Conservation (phyloP, 2,797 vertebrate genomes). For the Coranthus polyacanthus region DNA sequence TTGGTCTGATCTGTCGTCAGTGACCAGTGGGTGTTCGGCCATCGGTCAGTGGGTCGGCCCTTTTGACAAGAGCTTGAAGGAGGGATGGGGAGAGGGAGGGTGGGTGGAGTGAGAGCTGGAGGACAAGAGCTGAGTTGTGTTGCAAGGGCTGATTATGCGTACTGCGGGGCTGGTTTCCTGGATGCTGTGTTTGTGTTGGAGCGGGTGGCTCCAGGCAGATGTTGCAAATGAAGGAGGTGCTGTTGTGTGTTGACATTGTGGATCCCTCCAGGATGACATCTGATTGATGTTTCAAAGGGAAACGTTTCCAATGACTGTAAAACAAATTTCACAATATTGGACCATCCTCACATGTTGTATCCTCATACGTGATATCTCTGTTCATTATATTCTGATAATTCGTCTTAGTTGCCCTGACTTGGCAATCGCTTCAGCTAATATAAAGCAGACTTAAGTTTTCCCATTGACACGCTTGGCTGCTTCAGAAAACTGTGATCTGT, state of each 20-base stretch:
- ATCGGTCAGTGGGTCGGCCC: constrained; percentile 64
- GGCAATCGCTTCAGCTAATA: constrained; percentile 1
- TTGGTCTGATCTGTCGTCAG: constrained; percentile 65
- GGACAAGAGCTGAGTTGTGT: constrained; percentile 81
- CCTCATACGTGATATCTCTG: constrained; percentile 11
- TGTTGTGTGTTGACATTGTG: constrained; percentile 72
- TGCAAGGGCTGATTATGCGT: constrained; percentile 76
- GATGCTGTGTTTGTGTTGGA: constrained; percentile 85
- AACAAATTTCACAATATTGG: constrained; percentile 13
- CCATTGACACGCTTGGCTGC: constrained; percentile 12
- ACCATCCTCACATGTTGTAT: constrained; percentile 11
- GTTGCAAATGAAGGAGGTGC: constrained; percentile 81
- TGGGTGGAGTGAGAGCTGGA: constrained; percentile 49
- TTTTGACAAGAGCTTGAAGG: constrained; percentile 66
- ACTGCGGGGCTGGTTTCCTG: constrained; percentile 68
- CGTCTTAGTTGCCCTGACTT: not conserved
- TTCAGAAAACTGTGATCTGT: constrained; percentile 19
- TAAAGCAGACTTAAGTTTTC: constrained; percentile 5
- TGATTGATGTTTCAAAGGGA: constrained; percentile 56
- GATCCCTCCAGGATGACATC: constrained; percentile 53
- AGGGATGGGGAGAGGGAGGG: constrained; percentile 43
- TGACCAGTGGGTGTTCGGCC: constrained; percentile 58
- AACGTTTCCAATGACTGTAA: constrained; percentile 37
- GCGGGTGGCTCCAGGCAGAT: constrained; percentile 80
- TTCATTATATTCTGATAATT: constrained; percentile 23